phyloP scores from a whole-genome alignment of 1,140 invertebrate genomes.

The Orchesella cincta region DNA sequence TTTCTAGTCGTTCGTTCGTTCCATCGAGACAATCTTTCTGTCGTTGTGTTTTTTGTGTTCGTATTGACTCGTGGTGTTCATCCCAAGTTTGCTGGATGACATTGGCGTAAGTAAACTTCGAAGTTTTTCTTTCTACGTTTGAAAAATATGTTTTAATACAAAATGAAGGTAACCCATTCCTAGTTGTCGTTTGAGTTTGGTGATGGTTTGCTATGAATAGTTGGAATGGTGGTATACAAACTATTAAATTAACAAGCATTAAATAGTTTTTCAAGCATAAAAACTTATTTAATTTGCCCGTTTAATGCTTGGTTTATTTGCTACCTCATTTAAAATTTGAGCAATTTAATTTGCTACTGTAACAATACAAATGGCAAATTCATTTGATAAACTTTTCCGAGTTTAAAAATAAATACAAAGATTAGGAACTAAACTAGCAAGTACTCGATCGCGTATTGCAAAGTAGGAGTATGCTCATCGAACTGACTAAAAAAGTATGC shows the following conservation, averaged over 20 bases:
- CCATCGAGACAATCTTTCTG: not conserved
- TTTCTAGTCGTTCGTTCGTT: not conserved
- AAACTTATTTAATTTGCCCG: not conserved
- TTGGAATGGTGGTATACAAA: not conserved
- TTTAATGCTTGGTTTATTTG: not conserved
- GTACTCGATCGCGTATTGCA: not conserved
- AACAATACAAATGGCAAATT: too few species aligned
- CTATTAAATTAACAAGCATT: not conserved
- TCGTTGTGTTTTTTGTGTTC: conserved; percentile 14
- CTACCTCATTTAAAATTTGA: too few species aligned
- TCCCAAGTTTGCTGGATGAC: not conserved
- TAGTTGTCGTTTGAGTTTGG: too few species aligned
- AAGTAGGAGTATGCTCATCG: not conserved
- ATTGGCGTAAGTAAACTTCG: not conserved
- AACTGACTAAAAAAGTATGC: not conserved
- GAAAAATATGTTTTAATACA: too few species aligned
- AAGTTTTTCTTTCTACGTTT: not conserved
- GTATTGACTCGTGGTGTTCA: not conserved
- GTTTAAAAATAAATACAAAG: not conserved
- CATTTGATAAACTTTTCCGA: not conserved
- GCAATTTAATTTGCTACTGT: too few species aligned
- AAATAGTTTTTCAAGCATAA: not conserved
- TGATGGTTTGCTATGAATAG: not conserved
- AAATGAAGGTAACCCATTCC: too few species aligned
- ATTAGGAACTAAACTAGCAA: not conserved